Conservation (phyloP, 2,888 invertebrate genomes). For the Aphidoletes aphidimyza region DNA sequence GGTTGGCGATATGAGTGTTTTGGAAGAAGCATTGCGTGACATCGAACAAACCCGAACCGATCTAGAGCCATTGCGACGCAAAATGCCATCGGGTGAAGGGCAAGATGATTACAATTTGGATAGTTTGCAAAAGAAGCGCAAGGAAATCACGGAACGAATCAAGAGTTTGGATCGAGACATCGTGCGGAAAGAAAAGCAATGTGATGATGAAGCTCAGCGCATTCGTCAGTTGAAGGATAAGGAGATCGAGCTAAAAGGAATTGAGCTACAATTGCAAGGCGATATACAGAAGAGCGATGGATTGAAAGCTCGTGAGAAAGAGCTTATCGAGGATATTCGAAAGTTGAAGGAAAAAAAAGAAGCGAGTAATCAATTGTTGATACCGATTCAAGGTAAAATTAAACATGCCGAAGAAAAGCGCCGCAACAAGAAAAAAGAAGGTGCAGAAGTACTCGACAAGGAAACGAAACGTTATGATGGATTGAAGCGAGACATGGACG, state of each 20-base stretch:
- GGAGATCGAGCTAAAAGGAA: constrained; percentile 70
- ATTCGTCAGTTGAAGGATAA: constrained; percentile 63
- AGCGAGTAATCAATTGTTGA: constrained; percentile 67
- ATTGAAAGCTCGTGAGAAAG: constrained; percentile 62
- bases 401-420: constrained; percentile 59
- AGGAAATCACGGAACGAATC: constrained; percentile 60
- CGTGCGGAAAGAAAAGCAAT: not conserved
- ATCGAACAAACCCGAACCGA: constrained; percentile 67
- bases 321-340: constrained; percentile 60
- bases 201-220: constrained; percentile 57
- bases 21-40: constrained; percentile 76
- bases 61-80: constrained; percentile 67
- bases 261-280: constrained; percentile 76
- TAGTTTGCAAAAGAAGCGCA: constrained; percentile 63
- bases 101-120: constrained; percentile 60
- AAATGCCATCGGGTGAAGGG: constrained; percentile 65
- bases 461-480: constrained; percentile 61
- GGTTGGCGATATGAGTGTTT: constrained; percentile 78
- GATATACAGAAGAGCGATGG: constrained; percentile 67
- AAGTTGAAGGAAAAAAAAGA: constrained; percentile 61
- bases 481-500: constrained; percentile 67
- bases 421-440: constrained; percentile 60
- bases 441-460: constrained; percentile 61
- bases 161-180: not conserved
- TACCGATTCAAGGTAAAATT: constrained; percentile 63